phyloP scores from a whole-genome alignment of 1,140 invertebrate species.

The Bradynema listronoti region DNA sequence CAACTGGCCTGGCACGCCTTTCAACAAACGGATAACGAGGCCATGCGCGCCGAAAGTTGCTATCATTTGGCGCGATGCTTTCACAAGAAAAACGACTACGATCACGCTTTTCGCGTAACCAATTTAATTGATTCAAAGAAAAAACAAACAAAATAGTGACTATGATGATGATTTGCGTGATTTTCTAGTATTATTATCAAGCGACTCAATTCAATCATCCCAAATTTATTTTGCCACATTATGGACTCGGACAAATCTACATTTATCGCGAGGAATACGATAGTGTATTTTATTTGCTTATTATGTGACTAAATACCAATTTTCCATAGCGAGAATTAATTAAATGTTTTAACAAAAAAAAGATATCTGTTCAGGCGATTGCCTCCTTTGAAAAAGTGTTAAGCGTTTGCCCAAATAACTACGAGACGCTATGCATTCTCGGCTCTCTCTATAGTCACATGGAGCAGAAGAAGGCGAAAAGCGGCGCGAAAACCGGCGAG shows the following conservation, averaged over 20 bases:
- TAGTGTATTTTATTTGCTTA: conserved; percentile 69
- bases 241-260: conserved; percentile 98
- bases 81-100: conserved; percentile 62
- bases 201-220: conserved; percentile 91
- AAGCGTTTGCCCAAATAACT: conserved; percentile 91
- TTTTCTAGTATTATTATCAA: conserved; percentile 97
- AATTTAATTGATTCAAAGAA: conserved; percentile 5
- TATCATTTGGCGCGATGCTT: conserved; percentile 92
- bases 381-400: conserved; percentile 97
- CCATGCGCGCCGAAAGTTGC: conserved; percentile 95
- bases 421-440: conserved; percentile 98
- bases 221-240: conserved; percentile 90
- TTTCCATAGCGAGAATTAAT: too few species aligned
- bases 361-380: conserved; percentile 69
- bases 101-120: conserved; percentile 43
- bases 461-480: conserved; percentile 62
- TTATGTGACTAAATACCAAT: too few species aligned
- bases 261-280: conserved; percentile 91
- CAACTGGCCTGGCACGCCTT: conserved; percentile 92
- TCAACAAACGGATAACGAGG: conserved; percentile 97
- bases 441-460: conserved; percentile 83
- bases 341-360: neutral
- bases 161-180: too few species aligned
- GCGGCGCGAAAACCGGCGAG: conserved; percentile 71
- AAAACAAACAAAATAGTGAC: too few species aligned